Evolutionary conservation across 30 jellyfish, hydroid and myxozoan genomes (phyloP).

Genomic region (Sanderia malayensis): DNA sequence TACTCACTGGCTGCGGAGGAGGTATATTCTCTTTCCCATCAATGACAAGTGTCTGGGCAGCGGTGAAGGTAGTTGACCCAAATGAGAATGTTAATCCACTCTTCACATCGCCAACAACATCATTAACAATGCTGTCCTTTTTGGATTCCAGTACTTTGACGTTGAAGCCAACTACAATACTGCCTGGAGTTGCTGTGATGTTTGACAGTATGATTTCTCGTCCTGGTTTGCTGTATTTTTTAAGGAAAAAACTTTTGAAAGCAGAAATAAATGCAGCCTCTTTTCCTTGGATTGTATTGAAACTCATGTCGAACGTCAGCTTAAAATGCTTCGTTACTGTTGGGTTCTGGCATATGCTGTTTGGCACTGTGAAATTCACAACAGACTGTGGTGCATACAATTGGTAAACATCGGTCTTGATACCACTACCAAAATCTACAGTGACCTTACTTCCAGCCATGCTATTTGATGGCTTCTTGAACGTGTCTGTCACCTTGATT

Average conservation of each 20-base stretch:
- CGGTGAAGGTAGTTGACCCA: conserved; percentile 33
- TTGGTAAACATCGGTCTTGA: conserved; percentile 28
- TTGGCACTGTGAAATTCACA: conserved; percentile 37
- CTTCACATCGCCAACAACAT: conserved; percentile 48
- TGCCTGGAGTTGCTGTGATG: conserved; percentile 64
- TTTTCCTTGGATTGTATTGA: conserved; percentile 49
- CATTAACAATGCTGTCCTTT: conserved; percentile 8
- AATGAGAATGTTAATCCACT: conserved; percentile 52
- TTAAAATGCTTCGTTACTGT: conserved; percentile 27
- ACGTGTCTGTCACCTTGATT: conserved; percentile 38
- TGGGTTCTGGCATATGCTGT: conserved; percentile 61
- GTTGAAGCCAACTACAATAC: conserved; percentile 63
- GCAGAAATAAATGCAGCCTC: conserved; percentile 44
- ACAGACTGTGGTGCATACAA: conserved; percentile 55
- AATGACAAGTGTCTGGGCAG: conserved; percentile 58
- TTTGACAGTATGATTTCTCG: conserved; percentile 52
- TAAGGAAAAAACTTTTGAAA: conserved; percentile 53
- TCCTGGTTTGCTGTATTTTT: conserved; percentile 33
- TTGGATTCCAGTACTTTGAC: conserved; percentile 36
- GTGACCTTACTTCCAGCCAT: conserved; percentile 44
- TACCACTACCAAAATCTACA: conserved; percentile 28
- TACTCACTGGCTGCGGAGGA: conserved; percentile 31
- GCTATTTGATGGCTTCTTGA: conserved; percentile 30
- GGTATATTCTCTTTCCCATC: conserved; percentile 68
- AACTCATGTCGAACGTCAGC: conserved; percentile 44